Base-by-base conservation (phyloP, 2,888 invertebrate species). In the Amblyteles armatorius region DNA sequence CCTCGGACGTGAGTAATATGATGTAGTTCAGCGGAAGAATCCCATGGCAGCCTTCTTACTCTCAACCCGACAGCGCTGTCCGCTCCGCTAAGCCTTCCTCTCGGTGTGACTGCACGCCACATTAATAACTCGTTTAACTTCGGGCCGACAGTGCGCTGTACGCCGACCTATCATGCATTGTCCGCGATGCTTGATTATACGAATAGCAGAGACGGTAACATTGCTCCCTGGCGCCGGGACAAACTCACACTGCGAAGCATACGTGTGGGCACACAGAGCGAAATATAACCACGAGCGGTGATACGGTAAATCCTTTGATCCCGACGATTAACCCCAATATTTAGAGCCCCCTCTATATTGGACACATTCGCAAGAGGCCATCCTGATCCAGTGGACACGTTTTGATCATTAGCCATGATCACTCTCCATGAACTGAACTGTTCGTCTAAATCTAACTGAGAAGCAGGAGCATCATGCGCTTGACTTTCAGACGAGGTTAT, bases 111-210 rank as follows among this genome's bases (percentile, higher is more conserved):
- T 44, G 78, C 68, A 78, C 68, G 57, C 68, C 55, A 65, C 68
- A n/a, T 78, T 78, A 57, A 73, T 73, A 73, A 73, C 73, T 29
- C 73, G 73, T 78, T 78, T 68, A 68, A 68, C 67, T 60, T 44
- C 73, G n/a, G 55, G 40, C 57, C 57, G 72, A 73, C 72, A 22
- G 63, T 63, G 60, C 79, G 33, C 50, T 63, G 71, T 55, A 57
- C 57, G 55, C 29, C 48, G 71, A 63, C 63, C 71, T 48, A 79
- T 79, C 71, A 33, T 19, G 60, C 71, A 79, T 71, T 50, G 79
- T 79, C 63, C 36, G 77, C 13, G 40, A 36, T 40, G 67, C 36
- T 13, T 77, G 55, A 77, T 77, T 77, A 55, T 40, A 55, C 67
- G 67, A 77, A 77, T 52, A 57, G 67, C 55, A 77, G 63, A 48